Conservation (phyloP, 2,113 vertebrate species). For the Amia ocellicauda region DNA sequence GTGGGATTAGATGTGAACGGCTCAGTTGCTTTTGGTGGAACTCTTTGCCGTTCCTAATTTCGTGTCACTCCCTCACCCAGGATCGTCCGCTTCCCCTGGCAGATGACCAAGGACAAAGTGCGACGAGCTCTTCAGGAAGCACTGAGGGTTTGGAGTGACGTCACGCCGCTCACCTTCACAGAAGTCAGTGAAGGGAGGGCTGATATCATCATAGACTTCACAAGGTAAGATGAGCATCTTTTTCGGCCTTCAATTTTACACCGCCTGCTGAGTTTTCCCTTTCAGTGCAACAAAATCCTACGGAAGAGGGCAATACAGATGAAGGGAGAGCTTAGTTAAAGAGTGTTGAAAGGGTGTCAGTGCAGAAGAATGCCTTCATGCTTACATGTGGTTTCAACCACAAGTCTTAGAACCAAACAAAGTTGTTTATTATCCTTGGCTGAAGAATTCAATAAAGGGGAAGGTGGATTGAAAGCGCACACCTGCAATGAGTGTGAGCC, state of each 20-base stretch:
- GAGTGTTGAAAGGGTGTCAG: slow-evolving; percentile 3
- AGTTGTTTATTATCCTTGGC: slow-evolving; percentile 1
- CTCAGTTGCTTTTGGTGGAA: no score
- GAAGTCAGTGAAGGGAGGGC: slow-evolving; percentile 66
- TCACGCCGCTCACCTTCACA: slow-evolving; percentile 81
- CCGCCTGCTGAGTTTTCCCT: no score
- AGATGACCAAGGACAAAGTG: slow-evolving; percentile 76
- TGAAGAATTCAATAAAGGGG: not conserved
- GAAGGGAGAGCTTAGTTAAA: no score
- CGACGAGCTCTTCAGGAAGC: slow-evolving; percentile 77
- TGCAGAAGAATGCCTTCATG: not conserved
- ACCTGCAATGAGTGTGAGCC: no score
- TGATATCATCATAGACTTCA: slow-evolving; percentile 73
- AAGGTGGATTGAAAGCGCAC: no score
- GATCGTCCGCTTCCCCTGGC: slow-evolving; percentile 74
- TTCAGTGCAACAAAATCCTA: not conserved
- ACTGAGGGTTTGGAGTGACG: slow-evolving; percentile 82
- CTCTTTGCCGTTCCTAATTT: no score
- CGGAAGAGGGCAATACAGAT: no score
- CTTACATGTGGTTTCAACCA: not conserved
- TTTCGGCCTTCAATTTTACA: no score
- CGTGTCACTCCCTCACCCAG: slow-evolving; percentile 31
- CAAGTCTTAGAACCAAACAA: not conserved
- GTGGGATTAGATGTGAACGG: not conserved
- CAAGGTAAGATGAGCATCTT: slow-evolving; percentile 51